Conservation (phyloP, 2,888 invertebrate genomes). For the Amaurobius ferox region DNA sequence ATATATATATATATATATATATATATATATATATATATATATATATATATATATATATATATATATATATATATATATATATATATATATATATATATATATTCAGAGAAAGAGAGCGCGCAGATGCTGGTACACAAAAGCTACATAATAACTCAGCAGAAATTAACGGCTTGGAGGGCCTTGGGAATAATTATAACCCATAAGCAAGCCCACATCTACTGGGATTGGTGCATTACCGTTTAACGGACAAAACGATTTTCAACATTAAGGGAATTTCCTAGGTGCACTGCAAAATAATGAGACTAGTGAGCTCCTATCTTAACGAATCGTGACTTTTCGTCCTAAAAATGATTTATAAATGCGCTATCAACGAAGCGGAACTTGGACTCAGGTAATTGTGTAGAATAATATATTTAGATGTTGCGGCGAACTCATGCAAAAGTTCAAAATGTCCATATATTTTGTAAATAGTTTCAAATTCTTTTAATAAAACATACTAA, state of each 20-base stretch:
- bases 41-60: no score
- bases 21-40: no score
- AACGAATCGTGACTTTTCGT: conserved; percentile 12
- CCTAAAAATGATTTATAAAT: conserved; percentile 16
- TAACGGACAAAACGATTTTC: conserved; percentile 11
- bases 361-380: not conserved
- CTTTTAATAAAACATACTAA: no score
- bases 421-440: not conserved
- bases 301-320: not conserved
- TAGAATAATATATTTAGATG: not conserved
- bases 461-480: no score
- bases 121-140: no score
- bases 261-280: not conserved
- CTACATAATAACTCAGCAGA: not conserved
- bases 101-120: no score
- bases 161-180: not conserved
- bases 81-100: no score
- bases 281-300: not conserved
- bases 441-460: no score
- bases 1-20: no score
- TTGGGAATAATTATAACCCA: conserved; percentile 4
- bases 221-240: conserved; percentile 5
- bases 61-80: no score
- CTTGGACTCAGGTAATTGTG: not conserved
- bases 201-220: conserved; percentile 4